Percentiles rank a stretch among this genome's conserved stretches.
These are phyloP conservation scores for Chrysaora quinquecirrha DNA, from an alignment of 30 jellyfish, hydroid and myxozoan genomes.

Conservation along the genomic window DNA sequence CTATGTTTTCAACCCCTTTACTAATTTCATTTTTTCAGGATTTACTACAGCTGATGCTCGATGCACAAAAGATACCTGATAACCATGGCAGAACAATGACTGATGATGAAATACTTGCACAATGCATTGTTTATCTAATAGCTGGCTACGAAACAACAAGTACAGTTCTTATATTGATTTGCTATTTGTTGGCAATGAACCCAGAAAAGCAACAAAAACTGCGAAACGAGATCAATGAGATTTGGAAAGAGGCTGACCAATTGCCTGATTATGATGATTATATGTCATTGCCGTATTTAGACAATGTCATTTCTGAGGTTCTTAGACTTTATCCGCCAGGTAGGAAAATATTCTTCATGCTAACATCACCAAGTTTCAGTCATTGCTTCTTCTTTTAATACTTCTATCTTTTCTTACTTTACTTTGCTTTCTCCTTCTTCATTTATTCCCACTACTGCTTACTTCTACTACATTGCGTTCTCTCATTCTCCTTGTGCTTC, in stretches of 20 bases:
- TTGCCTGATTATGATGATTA: conserved; percentile 22
- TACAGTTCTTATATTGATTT: neutral
- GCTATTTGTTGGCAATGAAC: conserved; percentile 3
- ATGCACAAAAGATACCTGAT: conserved; percentile 11
- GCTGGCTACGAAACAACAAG: conserved; percentile 36
- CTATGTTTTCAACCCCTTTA: no score
- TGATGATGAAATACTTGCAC: conserved; percentile 22
- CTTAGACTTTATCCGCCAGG: conserved; percentile 27
- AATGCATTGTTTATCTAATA: neutral
- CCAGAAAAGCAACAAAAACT: conserved; percentile 24
- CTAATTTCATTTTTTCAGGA: no score
- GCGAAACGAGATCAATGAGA: conserved; percentile 15
- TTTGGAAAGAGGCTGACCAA: neutral
- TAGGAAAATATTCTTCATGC: neutral
- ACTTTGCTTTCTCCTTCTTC: no score
- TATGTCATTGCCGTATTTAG: neutral
- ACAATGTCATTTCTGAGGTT: conserved; percentile 26
- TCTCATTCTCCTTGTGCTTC: no score
- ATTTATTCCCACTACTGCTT: no score
- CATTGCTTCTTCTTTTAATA: no score
- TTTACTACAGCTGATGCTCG: conserved; percentile 29
- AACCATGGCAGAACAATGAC: conserved; percentile 2
- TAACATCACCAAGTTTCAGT: no score
- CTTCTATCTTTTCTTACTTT: no score
- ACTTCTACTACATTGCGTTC: no score